These are phyloP conservation scores for Miniopterus natalensis DNA, from an alignment of 2,113 vertebrate species.

Conservation along the genomic window DNA sequence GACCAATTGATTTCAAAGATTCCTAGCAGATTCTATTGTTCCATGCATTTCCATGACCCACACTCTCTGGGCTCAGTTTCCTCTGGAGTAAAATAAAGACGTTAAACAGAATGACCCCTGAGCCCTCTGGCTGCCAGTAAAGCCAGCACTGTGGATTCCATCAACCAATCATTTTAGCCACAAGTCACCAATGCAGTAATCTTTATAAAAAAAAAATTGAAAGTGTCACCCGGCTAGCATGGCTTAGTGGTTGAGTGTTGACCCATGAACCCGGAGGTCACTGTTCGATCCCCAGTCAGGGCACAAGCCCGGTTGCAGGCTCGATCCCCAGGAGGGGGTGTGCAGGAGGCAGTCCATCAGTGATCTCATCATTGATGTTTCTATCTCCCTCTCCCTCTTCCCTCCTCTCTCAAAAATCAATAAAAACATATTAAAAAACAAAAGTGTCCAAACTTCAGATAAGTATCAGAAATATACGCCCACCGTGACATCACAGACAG, in stretches of 20 bases:
- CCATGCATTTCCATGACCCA: accelerated
- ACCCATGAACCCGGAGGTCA: too few species aligned
- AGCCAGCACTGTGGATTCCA: not conserved
- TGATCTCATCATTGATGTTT: too few species aligned
- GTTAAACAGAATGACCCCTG: not conserved
- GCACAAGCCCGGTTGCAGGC: too few species aligned
- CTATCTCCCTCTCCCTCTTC: too few species aligned
- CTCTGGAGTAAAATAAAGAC: too few species aligned
- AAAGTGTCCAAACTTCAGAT: not conserved
- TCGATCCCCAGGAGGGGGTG: too few species aligned
- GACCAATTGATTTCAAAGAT: not conserved
- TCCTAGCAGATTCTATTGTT: not conserved
- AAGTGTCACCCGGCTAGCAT: too few species aligned
- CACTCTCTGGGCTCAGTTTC: not conserved
- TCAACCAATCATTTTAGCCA: not conserved
- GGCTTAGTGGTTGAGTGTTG: too few species aligned
- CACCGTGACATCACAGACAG: accelerated
- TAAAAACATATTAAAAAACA: not conserved
- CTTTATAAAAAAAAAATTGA: not conserved
- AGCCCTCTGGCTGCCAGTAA: not conserved
- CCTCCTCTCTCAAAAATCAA: too few species aligned
- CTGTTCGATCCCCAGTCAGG: too few species aligned
- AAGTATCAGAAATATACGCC: accelerated
- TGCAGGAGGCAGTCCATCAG: too few species aligned
- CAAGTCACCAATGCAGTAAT: too few species aligned